Conservation (phyloP, 2,797 vertebrate species). For the Sebastolobus alascanus region DNA sequence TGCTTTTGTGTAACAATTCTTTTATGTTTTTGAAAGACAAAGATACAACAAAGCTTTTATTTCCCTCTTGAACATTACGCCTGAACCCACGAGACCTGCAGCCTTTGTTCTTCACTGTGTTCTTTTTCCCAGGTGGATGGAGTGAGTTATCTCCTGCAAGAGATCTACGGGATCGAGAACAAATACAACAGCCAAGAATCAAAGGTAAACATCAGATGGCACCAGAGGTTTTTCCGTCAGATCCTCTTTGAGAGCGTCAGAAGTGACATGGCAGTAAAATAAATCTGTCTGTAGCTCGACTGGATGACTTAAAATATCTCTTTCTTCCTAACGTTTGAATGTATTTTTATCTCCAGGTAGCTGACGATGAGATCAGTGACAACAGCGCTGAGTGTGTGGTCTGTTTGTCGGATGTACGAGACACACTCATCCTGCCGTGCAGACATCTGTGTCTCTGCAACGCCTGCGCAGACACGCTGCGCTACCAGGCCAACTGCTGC, state of each 20-base stretch:
- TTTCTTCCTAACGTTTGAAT: background rate
- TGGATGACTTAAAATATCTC: background rate
- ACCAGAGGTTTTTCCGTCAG: background rate
- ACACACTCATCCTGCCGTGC: slow-evolving; percentile 97
- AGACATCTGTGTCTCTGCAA: slow-evolving; percentile 96
- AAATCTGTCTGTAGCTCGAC: background rate
- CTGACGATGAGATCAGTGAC: slow-evolving; percentile 96
- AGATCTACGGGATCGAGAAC: slow-evolving; percentile 99
- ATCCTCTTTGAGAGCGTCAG: slow-evolving; percentile 8
- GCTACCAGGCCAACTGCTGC: slow-evolving; percentile 98
- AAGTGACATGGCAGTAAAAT: background rate
- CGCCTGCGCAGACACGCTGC: slow-evolving; percentile 94
- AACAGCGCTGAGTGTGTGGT: slow-evolving; percentile 99
- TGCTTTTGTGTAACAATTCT: slow-evolving; percentile 31
- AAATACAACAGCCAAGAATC: slow-evolving; percentile 97
- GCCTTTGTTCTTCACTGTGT: slow-evolving; percentile 41
- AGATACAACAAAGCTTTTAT: slow-evolving; percentile 28
- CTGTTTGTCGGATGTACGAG: slow-evolving; percentile 95
- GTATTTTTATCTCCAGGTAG: slow-evolving; percentile 83
- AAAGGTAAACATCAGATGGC: slow-evolving; percentile 82
- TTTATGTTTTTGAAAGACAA: slow-evolving; percentile 37
- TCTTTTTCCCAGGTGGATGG: slow-evolving; percentile 91
- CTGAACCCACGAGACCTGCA: slow-evolving; percentile 1
- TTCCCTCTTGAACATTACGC: slow-evolving; percentile 16
- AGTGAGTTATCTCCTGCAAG: slow-evolving; percentile 98